Percentiles rank a stretch among this genome's conserved stretches.
phyloP scores from a whole-genome alignment of 2,888 invertebrate genomes.

The Apotomis capreana region DNA sequence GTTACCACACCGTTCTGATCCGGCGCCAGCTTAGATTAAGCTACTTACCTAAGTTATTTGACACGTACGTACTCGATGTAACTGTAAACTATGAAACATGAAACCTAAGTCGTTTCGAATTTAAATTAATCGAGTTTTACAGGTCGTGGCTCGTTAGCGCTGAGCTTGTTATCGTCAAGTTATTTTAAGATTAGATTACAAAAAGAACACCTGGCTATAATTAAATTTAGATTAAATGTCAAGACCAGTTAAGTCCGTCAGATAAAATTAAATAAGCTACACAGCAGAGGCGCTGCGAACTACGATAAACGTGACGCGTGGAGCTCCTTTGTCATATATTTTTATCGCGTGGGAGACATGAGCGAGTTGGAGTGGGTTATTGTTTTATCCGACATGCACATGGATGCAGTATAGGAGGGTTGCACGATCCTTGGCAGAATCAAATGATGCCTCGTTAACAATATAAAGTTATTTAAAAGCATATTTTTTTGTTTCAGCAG shows the following conservation, averaged over 20 bases:
- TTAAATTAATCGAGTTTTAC: neutral
- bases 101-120: neutral
- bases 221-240: neutral
- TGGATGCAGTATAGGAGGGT: too few relatives aligned
- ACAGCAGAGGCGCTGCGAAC: neutral
- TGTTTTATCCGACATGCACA: too few relatives aligned
- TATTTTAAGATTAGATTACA: slow-evolving; percentile 5
- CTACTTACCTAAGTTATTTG: neutral
- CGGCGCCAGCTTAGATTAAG: too few relatives aligned
- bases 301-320: neutral
- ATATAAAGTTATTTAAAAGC: too few relatives aligned
- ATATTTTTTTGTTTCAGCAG: too few relatives aligned
- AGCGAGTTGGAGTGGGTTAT: too few relatives aligned
- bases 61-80: too few relatives aligned
- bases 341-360: too few relatives aligned
- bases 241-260: neutral
- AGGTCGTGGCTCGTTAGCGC: neutral
- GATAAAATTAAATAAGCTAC: neutral
- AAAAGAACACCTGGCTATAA: neutral
- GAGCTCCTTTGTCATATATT: too few relatives aligned
- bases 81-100: neutral
- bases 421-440: too few relatives aligned
- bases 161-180: neutral
- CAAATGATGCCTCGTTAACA: too few relatives aligned
- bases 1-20: too few relatives aligned